Base-by-base conservation (phyloP, 2,113 vertebrate species). In the Spermophilus dauricus region DNA sequence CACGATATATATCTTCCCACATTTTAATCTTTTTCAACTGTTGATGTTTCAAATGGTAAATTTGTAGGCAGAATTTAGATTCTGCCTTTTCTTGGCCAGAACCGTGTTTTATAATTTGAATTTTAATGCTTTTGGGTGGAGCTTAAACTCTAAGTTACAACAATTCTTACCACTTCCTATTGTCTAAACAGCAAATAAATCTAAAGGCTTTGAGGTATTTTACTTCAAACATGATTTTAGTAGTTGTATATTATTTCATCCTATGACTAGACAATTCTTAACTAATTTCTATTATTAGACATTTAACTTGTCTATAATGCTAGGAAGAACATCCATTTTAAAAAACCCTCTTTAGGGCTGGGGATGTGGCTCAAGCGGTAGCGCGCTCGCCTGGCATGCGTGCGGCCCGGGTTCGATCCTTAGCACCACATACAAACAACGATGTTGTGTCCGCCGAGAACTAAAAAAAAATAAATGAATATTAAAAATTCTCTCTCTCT, bases 21-120 rank as follows among this genome's bases (percentile, higher is more conserved):
- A 81, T 81, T 89, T 94, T 86, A 77, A 67, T 73, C 82, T 77
- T 93, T 69, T 85, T 89, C 63, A 93, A 37, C 30, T 75, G 70
- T 72, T 67, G 18, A 0, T 67, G 12, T 91, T 86, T 94, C 51
- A 78, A 88, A 58, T 73, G 53, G 53, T 77, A 91, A 84, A 28
- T 20, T 1, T 78, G 20, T n/a, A 42, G 39, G 39, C 34, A 93
- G 80, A 90, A 76, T 69, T 93, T 39, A 86, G 69, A 48, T n/a
- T 51, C 28, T 42, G 42, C 4, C 58, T 73, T 86, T 72, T 39
- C 12, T 92, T 28, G 2, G 42, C 14, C 48, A 26, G 32, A 83
- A 89, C 37, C 6, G 39, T 86, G 61, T 77, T 82, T 48, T 77
- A 91, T 63, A 48, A 75, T 83, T 61, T 93, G 70, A 90, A 61